These are phyloP conservation scores for Stegodyphus dumicola DNA, from an alignment of 1,140 invertebrate species.

Conservation along the genomic window DNA sequence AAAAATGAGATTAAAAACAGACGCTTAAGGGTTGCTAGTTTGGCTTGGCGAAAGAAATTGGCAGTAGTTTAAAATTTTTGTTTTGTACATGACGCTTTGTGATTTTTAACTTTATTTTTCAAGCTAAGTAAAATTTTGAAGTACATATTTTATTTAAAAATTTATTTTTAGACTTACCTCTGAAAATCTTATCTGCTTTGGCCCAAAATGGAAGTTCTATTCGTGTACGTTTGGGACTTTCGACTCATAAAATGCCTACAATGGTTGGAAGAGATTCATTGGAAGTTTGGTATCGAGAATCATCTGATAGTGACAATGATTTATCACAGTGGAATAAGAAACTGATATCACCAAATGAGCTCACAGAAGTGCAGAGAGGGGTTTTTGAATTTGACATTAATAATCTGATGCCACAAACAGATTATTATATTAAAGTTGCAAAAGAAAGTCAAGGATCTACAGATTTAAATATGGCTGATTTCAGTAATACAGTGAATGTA, in stretches of 20 bases:
- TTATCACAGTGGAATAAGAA: slow-evolving; percentile 82
- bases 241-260: not conserved
- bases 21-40: too few relatives aligned
- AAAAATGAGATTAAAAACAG: too few relatives aligned
- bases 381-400: slow-evolving; percentile 72
- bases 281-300: slow-evolving; percentile 42
- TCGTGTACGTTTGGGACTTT: slow-evolving; percentile 76
- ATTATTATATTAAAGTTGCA: slow-evolving; percentile 72
- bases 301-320: slow-evolving; percentile 47
- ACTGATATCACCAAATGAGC: slow-evolving; percentile 76
- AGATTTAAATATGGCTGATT: slow-evolving; percentile 12
- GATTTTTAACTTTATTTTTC: not conserved
- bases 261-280: slow-evolving; percentile 32
- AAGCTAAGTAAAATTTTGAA: slow-evolving; percentile 3
- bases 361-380: slow-evolving; percentile 36
- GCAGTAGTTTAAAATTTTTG: not conserved
- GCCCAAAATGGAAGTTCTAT: slow-evolving; percentile 78
- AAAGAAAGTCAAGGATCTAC: slow-evolving; percentile 19
- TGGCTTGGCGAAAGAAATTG: too few relatives aligned
- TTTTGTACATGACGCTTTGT: not conserved
- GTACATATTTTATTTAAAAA: not conserved
- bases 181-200: slow-evolving; percentile 67
- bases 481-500: slow-evolving; percentile 62
- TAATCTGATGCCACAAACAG: slow-evolving; percentile 79
- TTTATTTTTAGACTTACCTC: slow-evolving; percentile 26